phyloP scores from a whole-genome alignment of 1,140 invertebrate species.

The Pogonomyrmex californicus region DNA sequence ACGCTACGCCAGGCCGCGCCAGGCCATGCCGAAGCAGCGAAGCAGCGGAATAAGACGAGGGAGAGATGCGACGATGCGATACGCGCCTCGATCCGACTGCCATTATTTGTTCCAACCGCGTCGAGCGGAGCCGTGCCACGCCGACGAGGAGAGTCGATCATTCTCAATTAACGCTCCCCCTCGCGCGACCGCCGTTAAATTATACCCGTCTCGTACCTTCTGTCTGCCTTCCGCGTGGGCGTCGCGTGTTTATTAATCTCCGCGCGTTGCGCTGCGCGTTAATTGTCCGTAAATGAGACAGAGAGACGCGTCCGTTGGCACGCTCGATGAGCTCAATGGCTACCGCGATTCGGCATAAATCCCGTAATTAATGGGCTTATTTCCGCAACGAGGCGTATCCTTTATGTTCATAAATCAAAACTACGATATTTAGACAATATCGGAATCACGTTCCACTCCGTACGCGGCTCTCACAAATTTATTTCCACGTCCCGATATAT shows the following conservation, averaged over 20 bases:
- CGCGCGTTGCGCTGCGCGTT: slow-evolving; percentile 55
- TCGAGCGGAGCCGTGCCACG: slow-evolving; percentile 15
- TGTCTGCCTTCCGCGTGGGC: slow-evolving; percentile 61
- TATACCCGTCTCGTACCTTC: slow-evolving; percentile 62
- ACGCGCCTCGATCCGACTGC: slow-evolving; percentile 59
- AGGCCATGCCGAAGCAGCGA: slow-evolving; percentile 3
- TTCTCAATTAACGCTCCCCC: slow-evolving; percentile 62
- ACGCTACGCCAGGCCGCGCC: too few species aligned
- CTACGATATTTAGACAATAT: slow-evolving; percentile 10
- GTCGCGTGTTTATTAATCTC: slow-evolving; percentile 64
- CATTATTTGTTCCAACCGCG: slow-evolving; percentile 58
- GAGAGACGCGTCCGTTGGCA: slow-evolving; percentile 55
- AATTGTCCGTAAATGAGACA: slow-evolving; percentile 63
- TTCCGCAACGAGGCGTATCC: slow-evolving; percentile 42
- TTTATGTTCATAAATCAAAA: slow-evolving; percentile 35
- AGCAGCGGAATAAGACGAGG: slow-evolving; percentile 53
- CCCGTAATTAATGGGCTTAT: slow-evolving; percentile 50
- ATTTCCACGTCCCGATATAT: background rate
- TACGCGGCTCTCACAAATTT: background rate
- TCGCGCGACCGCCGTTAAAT: slow-evolving; percentile 56
- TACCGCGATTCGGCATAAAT: slow-evolving; percentile 54
- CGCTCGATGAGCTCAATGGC: slow-evolving; percentile 49
- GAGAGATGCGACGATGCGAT: slow-evolving; percentile 57
- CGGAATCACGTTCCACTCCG: background rate
- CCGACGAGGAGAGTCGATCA: slow-evolving; percentile 62